Conservation (phyloP, 2,797 vertebrate genomes). For the Pagetopsis macropterus region DNA sequence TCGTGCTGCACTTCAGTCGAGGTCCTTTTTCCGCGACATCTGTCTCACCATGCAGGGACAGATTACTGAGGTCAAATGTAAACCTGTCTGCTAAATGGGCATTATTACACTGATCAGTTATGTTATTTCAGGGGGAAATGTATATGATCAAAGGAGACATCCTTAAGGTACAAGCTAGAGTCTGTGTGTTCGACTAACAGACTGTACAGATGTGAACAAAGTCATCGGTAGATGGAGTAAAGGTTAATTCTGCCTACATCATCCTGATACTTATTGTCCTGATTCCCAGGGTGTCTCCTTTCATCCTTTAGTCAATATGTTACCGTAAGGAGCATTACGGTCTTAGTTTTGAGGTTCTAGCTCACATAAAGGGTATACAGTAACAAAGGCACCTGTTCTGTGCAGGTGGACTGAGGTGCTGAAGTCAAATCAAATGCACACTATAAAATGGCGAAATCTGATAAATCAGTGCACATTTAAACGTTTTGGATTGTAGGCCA, state of each 20-base stretch:
- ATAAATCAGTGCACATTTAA: background rate
- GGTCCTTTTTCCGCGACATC: background rate
- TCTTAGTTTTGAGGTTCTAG: background rate
- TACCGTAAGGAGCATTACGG: background rate
- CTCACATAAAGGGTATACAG: background rate
- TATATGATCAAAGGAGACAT: background rate
- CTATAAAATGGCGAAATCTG: too few species aligned
- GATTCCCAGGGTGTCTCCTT: background rate
- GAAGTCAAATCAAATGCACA: background rate
- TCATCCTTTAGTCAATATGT: background rate
- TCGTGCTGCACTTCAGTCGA: background rate
- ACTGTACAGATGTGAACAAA: background rate
- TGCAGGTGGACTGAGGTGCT: background rate
- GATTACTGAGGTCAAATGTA: slow-evolving; percentile 51
- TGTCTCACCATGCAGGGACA: slow-evolving; percentile 3
- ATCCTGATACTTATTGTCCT: background rate
- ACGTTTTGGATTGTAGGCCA: too few species aligned
- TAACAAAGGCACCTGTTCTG: background rate
- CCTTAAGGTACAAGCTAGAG: background rate
- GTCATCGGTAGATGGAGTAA: background rate
- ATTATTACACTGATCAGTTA: background rate
- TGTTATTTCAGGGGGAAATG: background rate
- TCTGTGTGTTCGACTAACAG: background rate
- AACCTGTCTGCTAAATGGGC: slow-evolving; percentile 5
- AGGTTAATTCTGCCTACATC: background rate